phyloP scores from a whole-genome alignment of 1,140 invertebrate species.

The Lepidostoma basale region DNA sequence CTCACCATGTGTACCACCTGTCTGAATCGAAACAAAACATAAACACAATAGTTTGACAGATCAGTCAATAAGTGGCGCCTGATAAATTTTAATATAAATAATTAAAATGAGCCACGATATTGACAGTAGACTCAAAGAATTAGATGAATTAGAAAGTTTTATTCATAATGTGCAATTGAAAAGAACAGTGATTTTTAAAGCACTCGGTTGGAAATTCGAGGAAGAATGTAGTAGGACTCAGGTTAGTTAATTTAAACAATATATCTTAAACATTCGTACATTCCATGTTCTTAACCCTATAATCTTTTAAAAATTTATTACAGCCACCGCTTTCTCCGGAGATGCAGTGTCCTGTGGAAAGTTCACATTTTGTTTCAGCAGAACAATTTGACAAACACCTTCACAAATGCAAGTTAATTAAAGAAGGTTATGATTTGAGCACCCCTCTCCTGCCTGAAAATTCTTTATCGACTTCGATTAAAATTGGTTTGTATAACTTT shows the following conservation, averaged over 20 bases:
- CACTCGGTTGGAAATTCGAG: conserved; percentile 30
- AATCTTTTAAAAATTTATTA: too few species aligned
- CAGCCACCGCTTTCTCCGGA: not conserved
- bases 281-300: too few species aligned
- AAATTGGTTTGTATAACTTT: too few species aligned
- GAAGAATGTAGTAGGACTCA: too few species aligned
- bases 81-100: too few species aligned
- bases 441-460: not conserved
- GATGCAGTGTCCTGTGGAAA: conserved; percentile 31
- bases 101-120: not conserved
- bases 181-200: conserved; percentile 23
- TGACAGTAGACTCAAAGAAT: conserved; percentile 25
- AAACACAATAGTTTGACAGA: too few species aligned
- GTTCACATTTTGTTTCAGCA: conserved; percentile 20
- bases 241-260: too few species aligned
- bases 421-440: not conserved
- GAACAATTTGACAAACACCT: conserved; percentile 15
- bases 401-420: not conserved
- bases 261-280: too few species aligned
- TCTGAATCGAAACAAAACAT: too few species aligned
- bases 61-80: too few species aligned
- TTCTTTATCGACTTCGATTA: not conserved
- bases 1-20: too few species aligned
- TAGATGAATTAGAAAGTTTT: conserved; percentile 30
- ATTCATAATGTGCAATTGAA: conserved; percentile 18